A percentile compares a stretch with the other conserved stretches of the same genome.
These are phyloP conservation scores for Antheraea pernyi DNA, from an alignment of 1,140 invertebrate species.

Conservation along the genomic window DNA sequence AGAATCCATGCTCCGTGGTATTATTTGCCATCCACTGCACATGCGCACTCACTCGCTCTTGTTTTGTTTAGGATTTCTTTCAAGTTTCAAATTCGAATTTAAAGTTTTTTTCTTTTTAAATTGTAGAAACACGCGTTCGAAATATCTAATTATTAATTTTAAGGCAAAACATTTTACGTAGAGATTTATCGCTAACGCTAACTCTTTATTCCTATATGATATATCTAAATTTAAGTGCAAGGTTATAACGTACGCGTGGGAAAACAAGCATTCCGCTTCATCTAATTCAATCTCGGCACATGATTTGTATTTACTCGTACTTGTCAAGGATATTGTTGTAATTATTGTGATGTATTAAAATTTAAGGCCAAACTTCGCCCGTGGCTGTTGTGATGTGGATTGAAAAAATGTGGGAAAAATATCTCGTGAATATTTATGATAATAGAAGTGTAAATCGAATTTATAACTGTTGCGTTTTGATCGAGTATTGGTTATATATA, in stretches of 20 bases:
- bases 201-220: not conserved
- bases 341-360: not conserved
- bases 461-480: too few relatives aligned
- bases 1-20: too few relatives aligned
- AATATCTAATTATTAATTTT: too few relatives aligned
- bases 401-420: not conserved
- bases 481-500: too few relatives aligned
- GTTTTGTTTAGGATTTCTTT: too few relatives aligned
- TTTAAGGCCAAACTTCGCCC: not conserved
- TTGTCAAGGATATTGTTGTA: not conserved
- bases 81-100: too few relatives aligned
- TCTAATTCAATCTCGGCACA: conserved; percentile 8
- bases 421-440: not conserved
- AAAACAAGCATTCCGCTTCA: conserved; percentile 17
- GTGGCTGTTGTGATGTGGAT: not conserved
- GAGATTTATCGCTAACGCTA: conserved; percentile 10
- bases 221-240: conserved; percentile 10
- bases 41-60: too few relatives aligned
- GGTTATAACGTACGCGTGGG: conserved; percentile 23
- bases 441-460: too few relatives aligned
- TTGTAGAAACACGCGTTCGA: too few relatives aligned
- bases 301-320: conserved; percentile 9
- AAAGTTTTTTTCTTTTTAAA: too few relatives aligned
- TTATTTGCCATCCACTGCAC: too few relatives aligned
- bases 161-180: too few relatives aligned